phyloP scores from a whole-genome alignment of 2,797 vertebrate genomes.

The Microcaecilia unicolor region DNA sequence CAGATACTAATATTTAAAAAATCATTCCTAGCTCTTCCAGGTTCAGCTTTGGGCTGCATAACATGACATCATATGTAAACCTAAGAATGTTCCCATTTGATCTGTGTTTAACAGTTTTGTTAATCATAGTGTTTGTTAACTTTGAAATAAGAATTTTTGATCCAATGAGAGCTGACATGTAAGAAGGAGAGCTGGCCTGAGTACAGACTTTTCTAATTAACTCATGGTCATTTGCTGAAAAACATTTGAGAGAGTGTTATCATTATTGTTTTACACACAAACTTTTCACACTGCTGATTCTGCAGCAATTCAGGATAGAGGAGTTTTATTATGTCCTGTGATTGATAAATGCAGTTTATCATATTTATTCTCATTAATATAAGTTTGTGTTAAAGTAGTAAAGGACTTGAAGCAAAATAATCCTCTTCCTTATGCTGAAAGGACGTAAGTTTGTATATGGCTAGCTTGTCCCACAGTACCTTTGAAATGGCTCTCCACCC shows the following conservation, averaged over 20 bases:
- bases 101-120: constrained; percentile 60
- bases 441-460: too few species aligned
- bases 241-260: constrained; percentile 40
- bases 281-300: constrained; percentile 42
- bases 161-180: constrained; percentile 81
- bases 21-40: constrained; percentile 56
- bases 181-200: constrained; percentile 64
- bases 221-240: constrained; percentile 56
- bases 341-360: too few species aligned
- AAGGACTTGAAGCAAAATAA: too few species aligned
- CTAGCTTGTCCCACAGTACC: too few species aligned
- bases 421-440: too few species aligned
- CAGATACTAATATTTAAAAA: constrained; percentile 62
- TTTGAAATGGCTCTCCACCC: too few species aligned
- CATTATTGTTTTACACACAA: constrained; percentile 44
- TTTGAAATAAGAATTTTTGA: constrained; percentile 67
- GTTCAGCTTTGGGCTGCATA: constrained; percentile 66
- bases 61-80: constrained; percentile 70
- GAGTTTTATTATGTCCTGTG: too few species aligned
- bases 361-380: too few species aligned
- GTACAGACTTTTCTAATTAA: constrained; percentile 72
- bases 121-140: constrained; percentile 60
- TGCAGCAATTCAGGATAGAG: constrained; percentile 35
- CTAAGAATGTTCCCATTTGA: constrained; percentile 70
- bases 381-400: too few species aligned